These are phyloP conservation scores for Drosophila parabipectinata DNA, from an alignment of 1,140 invertebrate species.

Conservation along the genomic window DNA sequence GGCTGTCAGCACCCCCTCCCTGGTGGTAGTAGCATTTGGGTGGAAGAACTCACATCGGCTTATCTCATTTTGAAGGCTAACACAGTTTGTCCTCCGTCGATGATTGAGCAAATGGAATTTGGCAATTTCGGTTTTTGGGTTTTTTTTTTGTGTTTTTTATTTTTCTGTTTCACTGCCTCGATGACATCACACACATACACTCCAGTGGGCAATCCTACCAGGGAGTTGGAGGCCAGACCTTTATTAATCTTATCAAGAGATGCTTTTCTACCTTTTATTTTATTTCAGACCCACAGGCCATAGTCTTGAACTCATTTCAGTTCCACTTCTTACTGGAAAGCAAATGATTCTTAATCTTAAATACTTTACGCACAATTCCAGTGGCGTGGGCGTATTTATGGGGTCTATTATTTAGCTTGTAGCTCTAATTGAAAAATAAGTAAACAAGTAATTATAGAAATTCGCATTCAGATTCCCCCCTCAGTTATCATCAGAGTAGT, in stretches of 20 bases:
- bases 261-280: conserved; percentile 56
- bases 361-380: conserved; percentile 23
- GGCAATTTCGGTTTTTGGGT: conserved; percentile 40
- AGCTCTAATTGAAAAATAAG: conserved; percentile 76
- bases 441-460: conserved; percentile 66
- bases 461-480: conserved; percentile 12
- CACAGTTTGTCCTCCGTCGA: conserved; percentile 46
- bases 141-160: conserved; percentile 27
- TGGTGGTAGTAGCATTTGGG: not conserved
- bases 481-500: conserved; percentile 18
- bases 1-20: conserved; percentile 4
- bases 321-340: not conserved
- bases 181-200: conserved; percentile 69
- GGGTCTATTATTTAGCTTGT: conserved; percentile 62
- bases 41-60: conserved; percentile 47
- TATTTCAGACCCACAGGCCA: conserved; percentile 18
- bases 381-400: conserved; percentile 66
- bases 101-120: conserved; percentile 62
- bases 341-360: not conserved
- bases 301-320: conserved; percentile 36
- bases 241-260: conserved; percentile 80
- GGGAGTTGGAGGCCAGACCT: conserved; percentile 29
- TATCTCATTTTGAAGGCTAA: conserved; percentile 54
- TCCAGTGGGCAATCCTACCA: conserved; percentile 37
- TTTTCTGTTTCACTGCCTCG: conserved; percentile 16